phyloP scores from a whole-genome alignment of 2,888 invertebrate genomes.

The Brenthis ino region DNA sequence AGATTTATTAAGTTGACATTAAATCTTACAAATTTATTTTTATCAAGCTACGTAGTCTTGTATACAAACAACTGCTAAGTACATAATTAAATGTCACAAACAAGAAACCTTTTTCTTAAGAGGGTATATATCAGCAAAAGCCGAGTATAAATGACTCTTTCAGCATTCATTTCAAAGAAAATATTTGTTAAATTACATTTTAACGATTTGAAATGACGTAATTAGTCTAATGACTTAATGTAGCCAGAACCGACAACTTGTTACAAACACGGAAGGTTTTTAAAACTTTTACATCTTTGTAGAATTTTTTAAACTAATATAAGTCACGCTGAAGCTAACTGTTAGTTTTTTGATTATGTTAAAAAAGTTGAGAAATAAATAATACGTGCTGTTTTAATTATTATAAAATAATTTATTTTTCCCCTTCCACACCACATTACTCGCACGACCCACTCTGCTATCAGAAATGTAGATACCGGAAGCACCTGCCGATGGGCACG shows the following conservation, averaged over 20 bases:
- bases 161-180: conserved; percentile 29
- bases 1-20: background rate
- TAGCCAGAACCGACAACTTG: conserved; percentile 29
- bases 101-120: conserved; percentile 15
- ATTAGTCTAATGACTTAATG: conserved; percentile 39
- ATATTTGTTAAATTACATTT: conserved; percentile 34
- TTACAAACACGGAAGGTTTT: conserved; percentile 36
- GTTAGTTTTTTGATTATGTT: background rate
- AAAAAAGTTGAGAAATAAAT: background rate
- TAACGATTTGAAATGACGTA: conserved; percentile 35
- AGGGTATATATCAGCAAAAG: conserved; percentile 18
- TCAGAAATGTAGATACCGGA: too few relatives aligned
- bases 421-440: too few relatives aligned
- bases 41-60: conserved; percentile 5
- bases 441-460: too few relatives aligned
- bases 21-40: background rate
- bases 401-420: background rate
- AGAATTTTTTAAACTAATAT: conserved; percentile 27
- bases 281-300: conserved; percentile 37
- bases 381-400: conserved; percentile 4
- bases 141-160: conserved; percentile 30
- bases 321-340: conserved; percentile 30
- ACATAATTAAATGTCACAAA: conserved; percentile 22
- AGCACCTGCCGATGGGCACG: too few relatives aligned
- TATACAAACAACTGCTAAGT: conserved; percentile 10